Evolutionary conservation across 1,140 invertebrate genomes (phyloP), one percentile per base, ranked within the genome.

Genomic region (Drosophila novamexicana): DNA sequence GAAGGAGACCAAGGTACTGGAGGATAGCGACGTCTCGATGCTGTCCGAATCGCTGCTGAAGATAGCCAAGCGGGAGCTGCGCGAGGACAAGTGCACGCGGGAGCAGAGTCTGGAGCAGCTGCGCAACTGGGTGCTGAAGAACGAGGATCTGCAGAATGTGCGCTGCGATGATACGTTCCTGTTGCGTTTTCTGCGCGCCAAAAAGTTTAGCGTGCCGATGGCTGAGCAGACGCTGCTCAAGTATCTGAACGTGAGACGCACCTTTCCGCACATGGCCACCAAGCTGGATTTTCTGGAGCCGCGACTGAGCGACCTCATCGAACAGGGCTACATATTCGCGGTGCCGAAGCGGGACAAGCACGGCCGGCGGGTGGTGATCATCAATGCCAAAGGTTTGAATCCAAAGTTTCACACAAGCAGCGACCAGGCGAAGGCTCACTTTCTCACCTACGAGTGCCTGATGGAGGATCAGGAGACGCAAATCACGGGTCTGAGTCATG

Each of bases 171-270:
- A 95, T 47, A 94, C 93, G 61, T 97, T 97, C 91, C 93, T 97
- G 64, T 92, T 97, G 40, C 93, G 96, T 42, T 97, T 97, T 83
- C 93, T 97, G 52, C 93, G 96, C 2, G 94, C 95, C 45, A 96
- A 96, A 86, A 97, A 97, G 91, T 97, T 95, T 93, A 96, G 95
- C 77, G 93, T 97, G 14, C 95, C 95, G 1, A 95, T 97, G 94
- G 95, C 97, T 0, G 95, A 97, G 83, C 95, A 96, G 79, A 95
- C 95, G 8, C 84, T 98, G 7, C 93, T 97, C 8, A 97, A 97
- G 81, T 97, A 97, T 91, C 93, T 97, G 54, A 95, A 95, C 79
- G 94, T 97, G 57, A 93, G 95, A 40, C 94, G 95, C 79, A 94
- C 93, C 22, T 95, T 95, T 77, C 93, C 94, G 7, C 93, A 94